Base-by-base conservation (phyloP, 2,888 invertebrate species). In the Eurytoma californica region DNA sequence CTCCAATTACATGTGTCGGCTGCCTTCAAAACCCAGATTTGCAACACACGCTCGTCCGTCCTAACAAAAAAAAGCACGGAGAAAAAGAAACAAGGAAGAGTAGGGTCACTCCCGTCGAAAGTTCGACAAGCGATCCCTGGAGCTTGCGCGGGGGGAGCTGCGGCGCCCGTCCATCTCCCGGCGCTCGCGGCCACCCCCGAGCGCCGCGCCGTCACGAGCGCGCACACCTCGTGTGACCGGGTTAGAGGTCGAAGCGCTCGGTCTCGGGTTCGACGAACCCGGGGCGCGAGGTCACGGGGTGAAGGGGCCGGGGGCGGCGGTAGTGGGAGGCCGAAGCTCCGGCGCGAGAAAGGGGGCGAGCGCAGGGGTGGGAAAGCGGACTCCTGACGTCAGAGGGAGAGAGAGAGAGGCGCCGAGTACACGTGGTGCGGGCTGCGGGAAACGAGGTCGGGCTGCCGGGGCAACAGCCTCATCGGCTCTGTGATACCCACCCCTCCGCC, bases 231-330 rank as follows among this genome's bases (percentile, higher is more conserved):
- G 82, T 85, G 88, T 87, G 89, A 88, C 89, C 89, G 89, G 88
- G 88, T 89, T 89, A 88, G 86, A 86, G 88, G 88, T 89, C 88
- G 87, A 83, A 84, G 83, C 70, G 85, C 85, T 87, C 84, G 58
- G 16, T 47, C 60, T 53, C 77, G 85, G 86, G 85, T 88, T 86
- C 81, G 77, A 72, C 55, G 81, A 81, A 81, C 81, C 60, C 53
- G 39, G 49, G n/a, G 24, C 61, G 63, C 74, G 84, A 75, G 81
- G 83, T 83, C 82, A 57, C 70, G 75, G 77, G 81, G 47, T 68
- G 80, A 80, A 79, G 77, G 7, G 39, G 39, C 39, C 39, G 39
- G 39, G 39, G 39, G 39, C 39, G 39, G 39, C 39, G 39, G 83
- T 82, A 74, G 57, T 65, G 70, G 80, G 81, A 65, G 51, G 80